phyloP scores from a whole-genome alignment of 2,888 invertebrate species.

The Desoria tigrina region DNA sequence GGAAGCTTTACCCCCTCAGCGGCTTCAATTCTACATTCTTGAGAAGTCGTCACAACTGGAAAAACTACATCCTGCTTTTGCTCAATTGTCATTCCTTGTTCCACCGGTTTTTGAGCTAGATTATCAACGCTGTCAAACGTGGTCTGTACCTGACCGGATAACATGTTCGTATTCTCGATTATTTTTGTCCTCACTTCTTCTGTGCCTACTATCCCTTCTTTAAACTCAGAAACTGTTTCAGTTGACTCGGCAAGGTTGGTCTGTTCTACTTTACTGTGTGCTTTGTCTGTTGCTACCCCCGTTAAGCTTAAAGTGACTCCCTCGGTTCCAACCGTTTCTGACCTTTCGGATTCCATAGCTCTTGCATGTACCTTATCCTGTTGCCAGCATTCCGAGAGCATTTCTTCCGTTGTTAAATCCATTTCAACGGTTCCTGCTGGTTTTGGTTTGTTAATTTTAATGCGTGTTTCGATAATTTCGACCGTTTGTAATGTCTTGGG shows the following conservation, averaged over 20 bases:
- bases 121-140: background rate
- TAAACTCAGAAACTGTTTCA: background rate
- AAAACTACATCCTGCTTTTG: background rate
- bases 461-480: constrained; percentile 5
- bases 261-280: background rate
- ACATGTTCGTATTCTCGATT: background rate
- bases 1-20: background rate
- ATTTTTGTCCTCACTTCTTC: background rate
- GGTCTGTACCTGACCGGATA: background rate
- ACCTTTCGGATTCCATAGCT: background rate
- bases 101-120: background rate
- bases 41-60: background rate
- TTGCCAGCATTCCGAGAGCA: background rate
- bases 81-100: background rate
- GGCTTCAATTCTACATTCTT: constrained; percentile 4
- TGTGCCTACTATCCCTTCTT: background rate
- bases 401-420: background rate
- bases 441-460: constrained; percentile 16
- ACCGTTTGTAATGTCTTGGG: constrained; percentile 10
- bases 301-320: background rate
- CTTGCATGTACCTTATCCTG: background rate
- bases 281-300: background rate
- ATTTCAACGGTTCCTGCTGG: background rate
- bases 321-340: constrained; percentile 1
- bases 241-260: background rate